A percentile compares a stretch with the other conserved stretches of the same genome.
phyloP scores from a whole-genome alignment of 1,140 invertebrate genomes.

The Hypothenemus hampei region DNA sequence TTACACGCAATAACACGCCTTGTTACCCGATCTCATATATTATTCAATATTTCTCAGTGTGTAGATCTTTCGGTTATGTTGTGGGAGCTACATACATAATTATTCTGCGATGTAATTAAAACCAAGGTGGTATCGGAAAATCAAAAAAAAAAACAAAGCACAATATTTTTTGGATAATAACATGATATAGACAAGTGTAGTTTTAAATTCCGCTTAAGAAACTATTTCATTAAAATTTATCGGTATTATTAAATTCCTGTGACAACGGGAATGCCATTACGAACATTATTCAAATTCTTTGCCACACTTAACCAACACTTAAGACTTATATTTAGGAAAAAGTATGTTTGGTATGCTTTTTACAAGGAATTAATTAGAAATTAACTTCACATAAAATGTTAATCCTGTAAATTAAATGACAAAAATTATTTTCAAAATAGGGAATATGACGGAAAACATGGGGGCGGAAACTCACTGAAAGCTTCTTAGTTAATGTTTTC shows the following conservation, averaged over 20 bases:
- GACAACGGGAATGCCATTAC: conserved; percentile 6
- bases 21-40: conserved; percentile 13
- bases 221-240: conserved; percentile 26
- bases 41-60: conserved; percentile 16
- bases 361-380: not conserved
- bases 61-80: conserved; percentile 9
- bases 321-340: conserved; percentile 11
- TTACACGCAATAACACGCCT: conserved; percentile 15
- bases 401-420: not conserved
- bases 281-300: conserved; percentile 16
- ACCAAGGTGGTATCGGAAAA: not conserved
- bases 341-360: conserved; percentile 4
- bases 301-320: conserved; percentile 13
- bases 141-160: too few species aligned
- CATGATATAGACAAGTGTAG: too few species aligned
- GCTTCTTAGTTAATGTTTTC: not conserved
- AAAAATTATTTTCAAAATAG: not conserved
- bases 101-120: conserved; percentile 11
- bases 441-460: not conserved
- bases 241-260: conserved; percentile 20
- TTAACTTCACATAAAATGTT: conserved; percentile 4
- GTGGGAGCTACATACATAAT: conserved; percentile 8
- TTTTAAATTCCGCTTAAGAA: conserved; percentile 12
- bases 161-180: too few species aligned
- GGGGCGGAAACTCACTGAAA: not conserved